These are phyloP conservation scores for Nomada ruficornis DNA, from an alignment of 2,888 invertebrate species.

Conservation along the genomic window DNA sequence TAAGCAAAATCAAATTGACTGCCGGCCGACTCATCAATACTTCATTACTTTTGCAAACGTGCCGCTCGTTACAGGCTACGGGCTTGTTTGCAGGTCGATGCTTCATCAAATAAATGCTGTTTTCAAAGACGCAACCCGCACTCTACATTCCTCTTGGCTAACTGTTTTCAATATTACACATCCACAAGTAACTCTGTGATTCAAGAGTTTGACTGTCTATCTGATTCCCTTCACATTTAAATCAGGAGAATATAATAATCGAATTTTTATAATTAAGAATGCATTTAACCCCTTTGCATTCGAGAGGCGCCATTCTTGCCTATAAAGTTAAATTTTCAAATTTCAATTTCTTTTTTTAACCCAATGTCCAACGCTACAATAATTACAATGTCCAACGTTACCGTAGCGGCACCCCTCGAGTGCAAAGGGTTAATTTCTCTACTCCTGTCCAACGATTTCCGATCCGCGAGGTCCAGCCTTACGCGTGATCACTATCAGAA, in stretches of 20 bases:
- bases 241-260: not conserved
- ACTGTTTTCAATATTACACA: not conserved
- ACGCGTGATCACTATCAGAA: too few species aligned
- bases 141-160: not conserved
- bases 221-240: too few species aligned
- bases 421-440: too few species aligned
- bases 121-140: constrained; percentile 15
- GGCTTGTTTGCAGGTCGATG: not conserved
- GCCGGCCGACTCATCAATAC: constrained; percentile 47
- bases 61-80: constrained; percentile 27
- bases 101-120: constrained; percentile 18
- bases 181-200: not conserved
- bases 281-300: too few species aligned
- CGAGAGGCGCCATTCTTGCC: too few species aligned
- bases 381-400: too few species aligned
- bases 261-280: not conserved
- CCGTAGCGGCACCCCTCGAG: too few species aligned
- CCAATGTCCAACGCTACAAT: too few species aligned
- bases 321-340: too few species aligned
- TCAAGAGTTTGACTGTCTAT: not conserved
- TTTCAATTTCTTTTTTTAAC: too few species aligned
- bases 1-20: constrained; percentile 55
- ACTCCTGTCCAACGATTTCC: too few species aligned
- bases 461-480: too few species aligned
- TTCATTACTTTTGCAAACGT: constrained; percentile 40